These are phyloP conservation scores for Melikaiella ostensackeni DNA, from an alignment of 2,888 invertebrate species.

Conservation along the genomic window DNA sequence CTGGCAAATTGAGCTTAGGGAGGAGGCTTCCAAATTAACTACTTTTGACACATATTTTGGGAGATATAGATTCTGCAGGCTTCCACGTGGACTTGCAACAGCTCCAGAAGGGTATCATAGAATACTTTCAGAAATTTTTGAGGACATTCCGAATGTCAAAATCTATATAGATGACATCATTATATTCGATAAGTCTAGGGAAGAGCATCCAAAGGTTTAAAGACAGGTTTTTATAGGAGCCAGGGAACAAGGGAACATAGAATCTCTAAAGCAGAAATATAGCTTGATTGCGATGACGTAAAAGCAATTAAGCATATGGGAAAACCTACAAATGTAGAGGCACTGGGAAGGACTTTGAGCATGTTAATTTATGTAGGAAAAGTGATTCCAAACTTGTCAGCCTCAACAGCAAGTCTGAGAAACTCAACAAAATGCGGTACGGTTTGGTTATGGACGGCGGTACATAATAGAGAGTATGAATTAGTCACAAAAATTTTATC, in stretches of 20 bases:
- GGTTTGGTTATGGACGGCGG: no score
- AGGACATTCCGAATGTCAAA: conserved; percentile 55
- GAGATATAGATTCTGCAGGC: conserved; percentile 59
- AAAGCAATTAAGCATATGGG: no score
- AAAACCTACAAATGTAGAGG: no score
- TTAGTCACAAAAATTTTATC: no score
- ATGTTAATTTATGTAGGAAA: no score
- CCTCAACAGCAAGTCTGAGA: no score
- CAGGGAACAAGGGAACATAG: conserved; percentile 45
- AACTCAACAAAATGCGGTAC: no score
- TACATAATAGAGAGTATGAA: no score
- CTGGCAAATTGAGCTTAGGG: conserved; percentile 57
- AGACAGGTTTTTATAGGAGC: neutral
- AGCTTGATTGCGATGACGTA: no score
- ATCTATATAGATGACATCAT: conserved; percentile 63
- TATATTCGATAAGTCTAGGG: conserved; percentile 58
- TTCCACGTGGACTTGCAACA: conserved; percentile 63
- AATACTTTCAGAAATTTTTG: conserved; percentile 55
- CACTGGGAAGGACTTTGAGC: no score
- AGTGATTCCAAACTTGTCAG: no score
- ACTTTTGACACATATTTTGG: conserved; percentile 63
- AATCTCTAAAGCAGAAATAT: no score
- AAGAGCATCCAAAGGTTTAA: conserved; percentile 26
- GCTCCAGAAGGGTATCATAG: conserved; percentile 64
- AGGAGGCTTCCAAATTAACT: conserved; percentile 55